Evolutionary conservation across 2,113 vertebrate species (phyloP).

Genomic region (Mirza zaza): DNA sequence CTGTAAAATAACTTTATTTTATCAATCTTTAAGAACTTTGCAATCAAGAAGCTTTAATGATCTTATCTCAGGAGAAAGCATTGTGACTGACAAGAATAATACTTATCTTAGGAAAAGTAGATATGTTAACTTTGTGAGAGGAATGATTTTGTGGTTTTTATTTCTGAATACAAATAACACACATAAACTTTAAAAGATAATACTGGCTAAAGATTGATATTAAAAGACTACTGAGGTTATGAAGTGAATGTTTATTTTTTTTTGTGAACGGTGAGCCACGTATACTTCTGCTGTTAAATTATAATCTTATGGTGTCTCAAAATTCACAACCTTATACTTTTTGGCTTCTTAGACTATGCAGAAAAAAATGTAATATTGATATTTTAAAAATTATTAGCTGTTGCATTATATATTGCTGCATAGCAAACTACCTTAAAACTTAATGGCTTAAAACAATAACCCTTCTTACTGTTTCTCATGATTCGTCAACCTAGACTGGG

Average conservation of each 20-base stretch:
- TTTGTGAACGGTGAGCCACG: neutral
- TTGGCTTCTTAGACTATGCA: neutral
- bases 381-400: neutral
- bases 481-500: neutral
- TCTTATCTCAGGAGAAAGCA: conserved; percentile 16
- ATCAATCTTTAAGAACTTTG: neutral
- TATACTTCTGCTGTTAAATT: neutral
- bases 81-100: neutral
- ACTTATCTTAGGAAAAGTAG: conserved; percentile 2
- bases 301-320: neutral
- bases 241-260: conserved; percentile 33
- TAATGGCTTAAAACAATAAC: neutral
- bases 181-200: conserved; percentile 13
- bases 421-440: neutral
- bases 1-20: conserved; percentile 13
- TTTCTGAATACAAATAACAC: conserved; percentile 17
- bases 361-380: neutral
- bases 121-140: conserved; percentile 23
- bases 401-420: neutral
- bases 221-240: neutral
- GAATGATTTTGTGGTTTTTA: conserved; percentile 24
- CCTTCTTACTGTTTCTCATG: neutral
- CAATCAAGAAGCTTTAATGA: neutral
- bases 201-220: neutral
- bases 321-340: neutral